A percentile compares a stretch with the other conserved stretches of the same genome.
phyloP scores from a whole-genome alignment of 2,888 invertebrate genomes.

The Scaptodrosophila latifasciaeformis region DNA sequence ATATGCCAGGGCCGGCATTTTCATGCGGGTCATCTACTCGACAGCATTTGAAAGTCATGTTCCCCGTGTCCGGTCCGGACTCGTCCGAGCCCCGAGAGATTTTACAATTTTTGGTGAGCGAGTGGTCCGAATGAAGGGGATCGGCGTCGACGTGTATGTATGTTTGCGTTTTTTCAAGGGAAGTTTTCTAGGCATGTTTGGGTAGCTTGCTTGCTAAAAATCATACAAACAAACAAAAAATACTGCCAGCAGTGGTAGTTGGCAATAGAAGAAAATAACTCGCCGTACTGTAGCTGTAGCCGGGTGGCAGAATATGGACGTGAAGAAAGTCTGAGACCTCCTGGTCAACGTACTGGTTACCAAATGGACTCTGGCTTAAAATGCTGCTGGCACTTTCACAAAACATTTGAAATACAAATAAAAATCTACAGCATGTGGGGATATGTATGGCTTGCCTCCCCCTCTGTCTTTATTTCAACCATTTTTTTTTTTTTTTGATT shows the following conservation, averaged over 20 bases:
- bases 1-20: slow-evolving; percentile 70
- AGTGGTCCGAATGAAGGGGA: neutral
- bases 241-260: neutral
- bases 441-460: too few relatives aligned
- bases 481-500: too few relatives aligned
- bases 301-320: too few relatives aligned
- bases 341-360: slow-evolving; percentile 33
- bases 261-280: slow-evolving; percentile 1
- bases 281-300: neutral
- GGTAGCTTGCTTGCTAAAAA: slow-evolving; percentile 37
- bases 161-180: slow-evolving; percentile 11
- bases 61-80: slow-evolving; percentile 17
- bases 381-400: slow-evolving; percentile 67
- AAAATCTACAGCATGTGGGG: slow-evolving; percentile 43
- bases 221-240: slow-evolving; percentile 44
- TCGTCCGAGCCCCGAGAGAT: slow-evolving; percentile 12
- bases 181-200: slow-evolving; percentile 1
- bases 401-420: slow-evolving; percentile 67
- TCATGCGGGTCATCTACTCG: slow-evolving; percentile 66
- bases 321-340: neutral
- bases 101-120: slow-evolving; percentile 34
- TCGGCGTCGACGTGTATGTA: slow-evolving; percentile 16
- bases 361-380: slow-evolving; percentile 64
- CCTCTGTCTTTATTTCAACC: too few relatives aligned
- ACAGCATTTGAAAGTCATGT: slow-evolving; percentile 58